phyloP scores from a whole-genome alignment of 64 coral and sea anemone genomes.

The Acropora tenuis region DNA sequence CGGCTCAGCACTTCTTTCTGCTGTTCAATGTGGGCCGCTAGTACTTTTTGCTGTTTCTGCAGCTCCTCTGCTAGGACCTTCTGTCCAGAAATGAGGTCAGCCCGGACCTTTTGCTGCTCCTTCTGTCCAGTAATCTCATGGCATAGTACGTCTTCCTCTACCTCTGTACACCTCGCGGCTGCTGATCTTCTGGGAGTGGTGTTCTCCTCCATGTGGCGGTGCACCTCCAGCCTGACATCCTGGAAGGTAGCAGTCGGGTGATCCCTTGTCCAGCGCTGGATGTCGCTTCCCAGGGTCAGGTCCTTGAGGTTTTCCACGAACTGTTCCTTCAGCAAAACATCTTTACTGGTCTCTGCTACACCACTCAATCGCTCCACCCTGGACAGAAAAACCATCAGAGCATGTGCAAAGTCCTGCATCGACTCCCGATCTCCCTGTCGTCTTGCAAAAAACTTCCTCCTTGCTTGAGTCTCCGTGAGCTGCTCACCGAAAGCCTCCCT shows the following conservation, averaged over 20 bases:
- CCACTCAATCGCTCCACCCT: too few species aligned
- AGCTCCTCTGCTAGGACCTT: neutral
- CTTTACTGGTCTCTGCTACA: too few species aligned
- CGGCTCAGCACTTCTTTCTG: neutral
- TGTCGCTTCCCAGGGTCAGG: constrained; percentile 30
- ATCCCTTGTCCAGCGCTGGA: constrained; percentile 23
- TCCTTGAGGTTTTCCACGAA: constrained; percentile 61
- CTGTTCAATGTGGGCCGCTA: neutral
- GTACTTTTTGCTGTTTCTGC: neutral
- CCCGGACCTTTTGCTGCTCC: constrained; percentile 22
- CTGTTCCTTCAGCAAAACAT: too few species aligned
- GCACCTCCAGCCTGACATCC: constrained; percentile 35
- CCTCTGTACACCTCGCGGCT: neutral
- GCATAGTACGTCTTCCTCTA: neutral
- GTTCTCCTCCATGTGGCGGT: constrained; percentile 12
- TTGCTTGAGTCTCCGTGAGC: too few species aligned
- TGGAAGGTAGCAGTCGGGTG: constrained; percentile 29
- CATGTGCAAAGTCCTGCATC: too few species aligned
- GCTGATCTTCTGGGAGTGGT: neutral
- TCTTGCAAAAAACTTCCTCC: too few species aligned
- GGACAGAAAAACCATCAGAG: too few species aligned
- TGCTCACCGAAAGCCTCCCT: too few species aligned
- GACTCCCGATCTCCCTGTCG: too few species aligned
- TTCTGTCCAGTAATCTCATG: neutral
- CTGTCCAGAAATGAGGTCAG: neutral